These are phyloP conservation scores for Laticauda colubrina DNA, from an alignment of 2,113 vertebrate genomes.

Conservation along the genomic window DNA sequence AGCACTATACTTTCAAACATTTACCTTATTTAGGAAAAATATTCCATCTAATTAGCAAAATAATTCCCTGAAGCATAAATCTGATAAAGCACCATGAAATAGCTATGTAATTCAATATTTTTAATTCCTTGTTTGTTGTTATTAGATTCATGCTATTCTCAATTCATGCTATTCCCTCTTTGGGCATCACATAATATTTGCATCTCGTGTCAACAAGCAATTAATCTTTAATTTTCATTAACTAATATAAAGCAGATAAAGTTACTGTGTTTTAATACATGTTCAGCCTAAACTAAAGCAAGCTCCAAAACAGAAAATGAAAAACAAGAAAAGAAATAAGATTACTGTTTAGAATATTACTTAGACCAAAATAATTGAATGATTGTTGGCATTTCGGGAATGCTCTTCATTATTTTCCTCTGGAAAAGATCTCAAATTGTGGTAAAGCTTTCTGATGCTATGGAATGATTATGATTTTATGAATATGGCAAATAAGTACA, in stretches of 20 bases:
- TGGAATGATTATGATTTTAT: neutral
- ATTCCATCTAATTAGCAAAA: neutral
- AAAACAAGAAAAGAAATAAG: neutral
- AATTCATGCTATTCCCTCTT: conserved; percentile 47
- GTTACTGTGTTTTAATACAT: conserved; percentile 25
- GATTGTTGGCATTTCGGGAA: neutral
- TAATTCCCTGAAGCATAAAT: neutral
- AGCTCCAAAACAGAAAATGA: neutral
- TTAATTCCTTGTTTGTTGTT: conserved; percentile 52
- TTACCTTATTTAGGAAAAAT: neutral
- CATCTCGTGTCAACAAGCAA: conserved; percentile 47
- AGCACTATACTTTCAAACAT: neutral
- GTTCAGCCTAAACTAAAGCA: neutral
- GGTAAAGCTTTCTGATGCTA: neutral
- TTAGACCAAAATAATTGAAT: neutral
- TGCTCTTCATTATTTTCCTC: neutral
- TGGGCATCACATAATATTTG: conserved; percentile 65
- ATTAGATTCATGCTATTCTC: conserved; percentile 54
- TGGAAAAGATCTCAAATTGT: neutral
- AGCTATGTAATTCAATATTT: conserved; percentile 27
- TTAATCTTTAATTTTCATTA: conserved; percentile 54
- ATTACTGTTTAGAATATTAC: neutral
- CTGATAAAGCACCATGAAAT: conserved; percentile 45
- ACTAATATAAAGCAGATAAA: conserved; percentile 52
- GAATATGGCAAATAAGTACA: neutral